Evolutionary conservation across 2,888 invertebrate genomes (phyloP).

Genomic region (Heteropelma amictum): DNA sequence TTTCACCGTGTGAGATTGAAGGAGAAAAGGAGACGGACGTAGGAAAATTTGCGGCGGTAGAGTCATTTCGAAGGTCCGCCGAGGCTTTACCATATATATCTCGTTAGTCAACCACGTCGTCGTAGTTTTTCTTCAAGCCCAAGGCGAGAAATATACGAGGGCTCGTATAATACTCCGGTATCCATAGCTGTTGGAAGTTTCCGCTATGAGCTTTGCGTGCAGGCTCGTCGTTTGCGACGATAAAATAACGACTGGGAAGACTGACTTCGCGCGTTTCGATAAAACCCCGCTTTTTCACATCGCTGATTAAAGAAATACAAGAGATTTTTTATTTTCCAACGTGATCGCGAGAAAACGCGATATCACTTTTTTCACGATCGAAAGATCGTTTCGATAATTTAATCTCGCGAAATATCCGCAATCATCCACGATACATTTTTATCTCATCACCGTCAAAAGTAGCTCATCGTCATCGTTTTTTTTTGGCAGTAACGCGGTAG

Average conservation of each 20-base stretch:
- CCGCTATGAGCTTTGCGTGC: conserved; percentile 39
- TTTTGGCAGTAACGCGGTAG: too few species aligned
- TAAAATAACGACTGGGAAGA: conserved; percentile 6
- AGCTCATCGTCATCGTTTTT: too few species aligned
- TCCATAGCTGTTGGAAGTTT: conserved; percentile 9
- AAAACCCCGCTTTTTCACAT: neutral
- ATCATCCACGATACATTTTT: too few species aligned
- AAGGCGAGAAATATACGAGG: conserved; percentile 42
- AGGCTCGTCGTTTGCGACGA: conserved; percentile 30
- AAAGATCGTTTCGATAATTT: too few species aligned
- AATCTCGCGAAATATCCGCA: too few species aligned
- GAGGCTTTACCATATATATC: conserved; percentile 33
- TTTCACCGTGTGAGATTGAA: neutral
- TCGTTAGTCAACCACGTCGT: too few species aligned
- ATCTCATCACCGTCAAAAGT: too few species aligned
- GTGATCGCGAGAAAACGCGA: too few species aligned
- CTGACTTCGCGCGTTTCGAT: conserved; percentile 3
- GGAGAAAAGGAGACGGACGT: neutral
- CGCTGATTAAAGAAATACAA: neutral
- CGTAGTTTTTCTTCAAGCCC: conserved; percentile 8
- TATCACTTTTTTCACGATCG: too few species aligned
- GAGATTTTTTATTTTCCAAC: too few species aligned
- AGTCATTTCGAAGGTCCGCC: conserved; percentile 32
- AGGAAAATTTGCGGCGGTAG: neutral
- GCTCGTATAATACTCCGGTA: conserved; percentile 21